Evolutionary conservation across 2,113 vertebrate genomes (phyloP).

Genomic region (Alectura lathami): DNA sequence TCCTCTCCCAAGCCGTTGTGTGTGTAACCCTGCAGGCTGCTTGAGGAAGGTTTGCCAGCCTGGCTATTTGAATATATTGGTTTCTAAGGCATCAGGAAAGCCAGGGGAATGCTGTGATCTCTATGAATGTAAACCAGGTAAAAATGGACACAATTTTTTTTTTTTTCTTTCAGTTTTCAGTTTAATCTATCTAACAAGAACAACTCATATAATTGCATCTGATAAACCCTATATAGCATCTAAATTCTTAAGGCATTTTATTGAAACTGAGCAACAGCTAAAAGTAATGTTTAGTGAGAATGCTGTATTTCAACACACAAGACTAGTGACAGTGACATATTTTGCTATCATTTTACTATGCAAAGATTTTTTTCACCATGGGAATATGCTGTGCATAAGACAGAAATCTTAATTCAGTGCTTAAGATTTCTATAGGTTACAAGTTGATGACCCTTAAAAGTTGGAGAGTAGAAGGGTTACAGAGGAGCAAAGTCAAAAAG

Average conservation of each 20-base stretch:
- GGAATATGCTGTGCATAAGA: background rate
- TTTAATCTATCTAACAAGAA: background rate
- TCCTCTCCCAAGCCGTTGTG: constrained; percentile 88
- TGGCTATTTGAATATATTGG: constrained; percentile 88
- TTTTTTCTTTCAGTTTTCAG: background rate
- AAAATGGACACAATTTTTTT: background rate
- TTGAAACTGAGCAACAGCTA: background rate
- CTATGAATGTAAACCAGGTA: constrained; percentile 94
- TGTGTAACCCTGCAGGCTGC: constrained; percentile 88
- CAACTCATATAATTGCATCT: background rate
- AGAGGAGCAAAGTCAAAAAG: background rate
- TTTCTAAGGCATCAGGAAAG: constrained; percentile 89
- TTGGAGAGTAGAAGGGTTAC: background rate
- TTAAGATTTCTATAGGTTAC: background rate
- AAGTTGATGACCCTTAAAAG: background rate
- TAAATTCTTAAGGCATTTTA: background rate
- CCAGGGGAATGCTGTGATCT: constrained; percentile 92
- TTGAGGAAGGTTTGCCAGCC: constrained; percentile 91
- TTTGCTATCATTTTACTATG: background rate
- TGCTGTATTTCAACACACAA: background rate
- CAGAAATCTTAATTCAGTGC: background rate
- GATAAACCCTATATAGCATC: background rate
- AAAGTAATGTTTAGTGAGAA: background rate
- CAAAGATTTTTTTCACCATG: background rate
- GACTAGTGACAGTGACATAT: background rate